Percentiles rank a stretch among this genome's conserved stretches.
phyloP scores from a whole-genome alignment of 2,113 vertebrate genomes.

The Cromileptes altivelis region DNA sequence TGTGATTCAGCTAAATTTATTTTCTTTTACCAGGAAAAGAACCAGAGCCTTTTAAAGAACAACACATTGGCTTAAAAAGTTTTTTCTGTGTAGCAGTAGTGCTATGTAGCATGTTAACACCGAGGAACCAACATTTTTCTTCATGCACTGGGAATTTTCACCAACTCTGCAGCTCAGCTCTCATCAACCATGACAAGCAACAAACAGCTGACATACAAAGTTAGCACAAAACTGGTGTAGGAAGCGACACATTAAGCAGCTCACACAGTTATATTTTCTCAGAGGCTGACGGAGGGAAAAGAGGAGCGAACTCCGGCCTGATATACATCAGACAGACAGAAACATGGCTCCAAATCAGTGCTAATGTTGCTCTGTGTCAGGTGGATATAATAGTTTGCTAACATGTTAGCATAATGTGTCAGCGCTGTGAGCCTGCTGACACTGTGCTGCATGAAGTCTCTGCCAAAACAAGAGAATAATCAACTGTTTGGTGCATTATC shows the following conservation, averaged over 20 bases:
- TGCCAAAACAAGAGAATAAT: neutral
- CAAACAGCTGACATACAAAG: neutral
- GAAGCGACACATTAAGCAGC: neutral
- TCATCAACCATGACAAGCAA: neutral
- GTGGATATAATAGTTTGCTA: slow-evolving; percentile 3
- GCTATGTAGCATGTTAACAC: no score
- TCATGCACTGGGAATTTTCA: no score
- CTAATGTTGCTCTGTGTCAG: slow-evolving; percentile 19
- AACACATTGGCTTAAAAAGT: no score
- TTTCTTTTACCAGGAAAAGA: no score
- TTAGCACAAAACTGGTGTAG: neutral
- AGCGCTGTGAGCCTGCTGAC: neutral
- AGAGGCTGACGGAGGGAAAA: neutral
- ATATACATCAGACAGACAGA: slow-evolving; percentile 13
- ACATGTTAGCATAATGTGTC: neutral
- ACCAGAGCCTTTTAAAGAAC: no score
- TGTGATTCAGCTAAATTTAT: no score
- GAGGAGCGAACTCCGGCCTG: neutral
- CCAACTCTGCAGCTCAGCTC: no score
- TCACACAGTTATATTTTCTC: neutral
- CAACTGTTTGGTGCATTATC: neutral
- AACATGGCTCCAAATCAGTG: slow-evolving; percentile 26
- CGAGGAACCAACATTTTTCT: no score
- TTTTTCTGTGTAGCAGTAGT: no score
- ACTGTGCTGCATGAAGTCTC: neutral